phyloP scores from a whole-genome alignment of 2,888 invertebrate species.

The Liodrosophila aerea region DNA sequence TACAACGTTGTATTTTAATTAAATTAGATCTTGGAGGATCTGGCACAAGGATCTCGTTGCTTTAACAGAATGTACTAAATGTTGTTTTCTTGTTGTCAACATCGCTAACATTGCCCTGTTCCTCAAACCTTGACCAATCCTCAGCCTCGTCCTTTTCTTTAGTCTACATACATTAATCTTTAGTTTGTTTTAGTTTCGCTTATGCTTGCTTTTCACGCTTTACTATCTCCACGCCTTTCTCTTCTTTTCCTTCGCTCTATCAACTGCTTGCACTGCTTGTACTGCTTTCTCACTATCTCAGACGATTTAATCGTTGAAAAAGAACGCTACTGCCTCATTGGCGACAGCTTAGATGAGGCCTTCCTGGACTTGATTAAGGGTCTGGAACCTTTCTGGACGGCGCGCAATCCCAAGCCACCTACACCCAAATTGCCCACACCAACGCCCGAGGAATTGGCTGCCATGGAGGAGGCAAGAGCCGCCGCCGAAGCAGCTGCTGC shows the following conservation, averaged over 20 bases:
- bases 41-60: constrained; percentile 57
- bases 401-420: constrained; percentile 82
- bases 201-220: constrained; percentile 53
- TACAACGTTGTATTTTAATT: not conserved
- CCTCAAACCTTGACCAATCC: constrained; percentile 1
- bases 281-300: constrained; percentile 72
- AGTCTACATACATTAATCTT: constrained; percentile 39
- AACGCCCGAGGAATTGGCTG: constrained; percentile 80
- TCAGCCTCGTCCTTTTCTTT: not conserved
- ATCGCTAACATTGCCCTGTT: constrained; percentile 34
- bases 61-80: constrained; percentile 28
- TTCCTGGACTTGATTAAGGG: constrained; percentile 91
- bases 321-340: constrained; percentile 96
- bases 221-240: constrained; percentile 53
- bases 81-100: constrained; percentile 40
- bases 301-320: constrained; percentile 94
- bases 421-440: constrained; percentile 81
- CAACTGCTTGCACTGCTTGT: constrained; percentile 45
- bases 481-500: constrained; percentile 75
- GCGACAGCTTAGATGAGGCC: constrained; percentile 96
- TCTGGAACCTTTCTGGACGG: constrained; percentile 83
- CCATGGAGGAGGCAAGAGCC: constrained; percentile 80
- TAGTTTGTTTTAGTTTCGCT: constrained; percentile 46
- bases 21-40: constrained; percentile 53
- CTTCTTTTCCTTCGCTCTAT: constrained; percentile 30